Percentiles rank a stretch among this genome's conserved stretches.
Conservation (phyloP, 2,797 vertebrate species). For the Neoniphon sammara region DNA sequence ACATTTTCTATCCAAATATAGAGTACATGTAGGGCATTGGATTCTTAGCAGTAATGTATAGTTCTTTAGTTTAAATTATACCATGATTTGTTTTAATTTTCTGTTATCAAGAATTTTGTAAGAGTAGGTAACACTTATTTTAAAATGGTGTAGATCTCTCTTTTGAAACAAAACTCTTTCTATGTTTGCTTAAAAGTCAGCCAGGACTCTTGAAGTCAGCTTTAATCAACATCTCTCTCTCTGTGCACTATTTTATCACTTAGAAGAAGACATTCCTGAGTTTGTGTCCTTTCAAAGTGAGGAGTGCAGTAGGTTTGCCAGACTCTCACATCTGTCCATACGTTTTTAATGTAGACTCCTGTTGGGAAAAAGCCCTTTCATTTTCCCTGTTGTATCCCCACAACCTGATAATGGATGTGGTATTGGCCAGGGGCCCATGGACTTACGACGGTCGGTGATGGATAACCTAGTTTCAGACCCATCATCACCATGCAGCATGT, state of each 20-base stretch:
- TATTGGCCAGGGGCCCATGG: constrained; percentile 72
- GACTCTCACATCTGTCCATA: constrained; percentile 68
- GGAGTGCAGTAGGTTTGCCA: constrained; percentile 32
- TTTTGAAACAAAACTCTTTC: too few species aligned
- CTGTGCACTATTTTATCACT: constrained; percentile 44
- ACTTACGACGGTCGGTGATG: constrained; percentile 74
- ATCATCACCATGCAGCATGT: constrained; percentile 81
- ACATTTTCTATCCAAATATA: background rate
- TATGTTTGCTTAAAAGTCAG: constrained; percentile 27
- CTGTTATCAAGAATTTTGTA: background rate
- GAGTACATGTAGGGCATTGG: background rate
- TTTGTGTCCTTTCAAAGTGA: constrained; percentile 35
- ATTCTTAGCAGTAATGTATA: background rate
- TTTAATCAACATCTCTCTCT: constrained; percentile 16
- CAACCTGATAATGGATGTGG: constrained; percentile 80
- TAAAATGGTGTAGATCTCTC: background rate
- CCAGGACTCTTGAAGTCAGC: constrained; percentile 18
- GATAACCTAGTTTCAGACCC: constrained; percentile 80
- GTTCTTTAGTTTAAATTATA: background rate
- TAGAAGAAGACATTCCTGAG: constrained; percentile 45
- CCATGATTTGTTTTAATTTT: background rate
- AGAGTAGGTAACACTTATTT: background rate
- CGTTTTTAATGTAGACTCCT: constrained; percentile 70
- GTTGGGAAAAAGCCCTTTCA: constrained; percentile 69
- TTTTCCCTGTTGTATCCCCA: constrained; percentile 68